Evolutionary conservation across 1,140 invertebrate genomes (phyloP), one percentile per base, ranked within the genome.

Genomic region (Aphelinus atriplicis): DNA sequence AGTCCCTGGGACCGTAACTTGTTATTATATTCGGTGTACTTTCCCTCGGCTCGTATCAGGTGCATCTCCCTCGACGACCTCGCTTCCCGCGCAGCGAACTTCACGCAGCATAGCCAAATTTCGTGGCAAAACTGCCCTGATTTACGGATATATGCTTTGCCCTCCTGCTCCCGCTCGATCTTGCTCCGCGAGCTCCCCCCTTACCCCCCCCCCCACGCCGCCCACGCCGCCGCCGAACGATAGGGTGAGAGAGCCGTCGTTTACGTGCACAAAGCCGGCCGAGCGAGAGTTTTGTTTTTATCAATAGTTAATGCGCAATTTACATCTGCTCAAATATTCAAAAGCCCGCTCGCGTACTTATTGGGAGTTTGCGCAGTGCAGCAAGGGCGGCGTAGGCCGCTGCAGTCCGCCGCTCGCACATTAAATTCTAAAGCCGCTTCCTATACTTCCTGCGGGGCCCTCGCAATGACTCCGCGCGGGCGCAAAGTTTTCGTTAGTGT

Each of bases 271-370:
- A 51, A 3, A 50, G 26, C 5, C 58, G 77, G 73, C 80, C 78
- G 78, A 81, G 77, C 71, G 57, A 62, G 56, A 79, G 78, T 78
- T 81, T 81, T 82, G 80, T 82, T 81, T 83, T 81, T 81, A 83
- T 83, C 81, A 83, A 83, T 83, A 82, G 80, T 83, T 83, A 83
- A 82, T 81, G 79, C 79, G 74, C 80, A 83, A 83, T 83, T 83
- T 82, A 83, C 81, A 81, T 82, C 73, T 77, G 74, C 77, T 82
- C 81, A 82, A 83, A 82, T 82, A 83, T 83, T 82, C 80, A 83
- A 82, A 80, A 77, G 73, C 66, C 50, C 48, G 75, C 73, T 69
- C 79, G 80, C 78, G 72, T 80, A 81, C 78, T 81, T 81, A 79
- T 78, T 77, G 77, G 60, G 73, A 76, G 71, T 75, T 57, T 56